Conservation (phyloP, 2,888 invertebrate genomes). For the Cosmorhoe ocellata region DNA sequence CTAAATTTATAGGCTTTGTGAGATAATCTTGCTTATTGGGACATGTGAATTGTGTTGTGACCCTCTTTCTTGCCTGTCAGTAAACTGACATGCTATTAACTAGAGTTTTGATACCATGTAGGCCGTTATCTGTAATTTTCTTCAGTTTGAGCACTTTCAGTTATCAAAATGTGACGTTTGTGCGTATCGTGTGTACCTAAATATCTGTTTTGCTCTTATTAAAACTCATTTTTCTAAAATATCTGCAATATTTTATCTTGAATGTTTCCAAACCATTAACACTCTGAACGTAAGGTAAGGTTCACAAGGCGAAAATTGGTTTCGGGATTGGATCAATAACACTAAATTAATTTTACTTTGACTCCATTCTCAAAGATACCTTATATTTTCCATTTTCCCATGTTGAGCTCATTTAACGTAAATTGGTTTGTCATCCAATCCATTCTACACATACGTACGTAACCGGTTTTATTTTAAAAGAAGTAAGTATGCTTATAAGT, state of each 20-base stretch:
- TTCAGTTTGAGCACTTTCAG: too few species aligned
- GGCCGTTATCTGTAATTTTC: too few species aligned
- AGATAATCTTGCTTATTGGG: neutral
- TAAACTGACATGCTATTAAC: neutral
- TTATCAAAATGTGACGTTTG: too few species aligned
- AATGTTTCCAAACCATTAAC: too few species aligned
- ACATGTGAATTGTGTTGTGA: neutral
- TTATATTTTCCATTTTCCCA: slow-evolving; percentile 11
- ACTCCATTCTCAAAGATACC: slow-evolving; percentile 2
- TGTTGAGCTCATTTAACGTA: slow-evolving; percentile 6
- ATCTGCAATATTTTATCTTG: too few species aligned
- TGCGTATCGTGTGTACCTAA: too few species aligned
- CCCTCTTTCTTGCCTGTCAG: slow-evolving; percentile 1
- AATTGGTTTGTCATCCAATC: slow-evolving; percentile 2
- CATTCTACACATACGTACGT: too few species aligned
- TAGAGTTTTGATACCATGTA: neutral
- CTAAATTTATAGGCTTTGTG: slow-evolving; percentile 2
- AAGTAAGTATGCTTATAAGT: too few species aligned
- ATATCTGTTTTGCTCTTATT: too few species aligned
- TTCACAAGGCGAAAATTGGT: slow-evolving; percentile 15
- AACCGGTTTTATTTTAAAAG: too few species aligned
- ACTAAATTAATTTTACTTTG: slow-evolving; percentile 4
- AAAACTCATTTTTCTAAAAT: too few species aligned
- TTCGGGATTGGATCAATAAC: slow-evolving; percentile 12
- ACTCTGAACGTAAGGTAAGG: too few species aligned